Evolutionary conservation across 1,140 invertebrate genomes (phyloP).

Genomic region (Himalopsyche phryganea): DNA sequence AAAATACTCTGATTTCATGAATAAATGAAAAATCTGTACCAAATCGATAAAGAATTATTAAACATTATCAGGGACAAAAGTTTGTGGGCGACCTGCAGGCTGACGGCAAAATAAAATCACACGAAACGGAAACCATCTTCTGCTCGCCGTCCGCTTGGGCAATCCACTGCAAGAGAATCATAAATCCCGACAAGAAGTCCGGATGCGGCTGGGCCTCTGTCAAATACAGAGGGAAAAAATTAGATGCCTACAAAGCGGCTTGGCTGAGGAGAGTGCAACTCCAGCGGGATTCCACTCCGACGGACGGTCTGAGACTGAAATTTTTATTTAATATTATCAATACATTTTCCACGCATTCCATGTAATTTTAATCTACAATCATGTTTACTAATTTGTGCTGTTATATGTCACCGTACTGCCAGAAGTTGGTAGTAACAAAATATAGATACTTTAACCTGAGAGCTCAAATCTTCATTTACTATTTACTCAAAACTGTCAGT

Average conservation of each 20-base stretch:
- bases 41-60: too few relatives aligned
- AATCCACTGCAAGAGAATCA: slow-evolving; percentile 84
- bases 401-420: too few relatives aligned
- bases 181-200: slow-evolving; percentile 87
- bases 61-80: slow-evolving; percentile 81
- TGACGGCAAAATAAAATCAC: slow-evolving; percentile 85
- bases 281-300: slow-evolving; percentile 48
- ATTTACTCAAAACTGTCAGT: too few relatives aligned
- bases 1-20: too few relatives aligned
- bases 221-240: slow-evolving; percentile 78
- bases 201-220: slow-evolving; percentile 88
- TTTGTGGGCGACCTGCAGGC: slow-evolving; percentile 82
- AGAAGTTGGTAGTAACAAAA: too few relatives aligned
- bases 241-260: slow-evolving; percentile 82
- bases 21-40: too few relatives aligned
- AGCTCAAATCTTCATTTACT: too few relatives aligned
- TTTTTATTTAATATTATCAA: too few relatives aligned
- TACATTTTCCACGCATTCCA: too few relatives aligned
- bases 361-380: too few relatives aligned
- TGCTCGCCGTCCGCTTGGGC: slow-evolving; percentile 90
- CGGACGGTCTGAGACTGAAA: slow-evolving; percentile 27
- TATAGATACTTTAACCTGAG: too few relatives aligned
- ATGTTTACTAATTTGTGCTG: too few relatives aligned
- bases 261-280: slow-evolving; percentile 71
- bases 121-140: slow-evolving; percentile 83